Evolutionary conservation across 2,797 vertebrate genomes (phyloP), one percentile per base, ranked within the genome.

Genomic region (Pantherophis alleghaniensis): DNA sequence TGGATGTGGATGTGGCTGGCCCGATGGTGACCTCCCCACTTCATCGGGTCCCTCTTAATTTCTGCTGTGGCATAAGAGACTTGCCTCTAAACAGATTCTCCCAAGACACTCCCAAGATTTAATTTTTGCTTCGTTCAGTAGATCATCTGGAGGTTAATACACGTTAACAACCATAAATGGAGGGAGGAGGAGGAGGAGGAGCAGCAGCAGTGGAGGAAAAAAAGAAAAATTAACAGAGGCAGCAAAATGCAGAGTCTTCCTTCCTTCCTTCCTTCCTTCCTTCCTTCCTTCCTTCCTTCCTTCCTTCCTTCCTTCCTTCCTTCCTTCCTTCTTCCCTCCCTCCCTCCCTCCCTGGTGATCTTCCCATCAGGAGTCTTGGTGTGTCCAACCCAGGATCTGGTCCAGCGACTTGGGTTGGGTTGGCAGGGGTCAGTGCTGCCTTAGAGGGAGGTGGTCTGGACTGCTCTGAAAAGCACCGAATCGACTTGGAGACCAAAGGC

Each of bases 81-180:
- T 59, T 79, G 91, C 0, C 90, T 92, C 89, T 87, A 59, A 42
- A 88, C 47, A 90, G 18, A 74, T 42, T 90, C 86, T 93, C 86
- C 56, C 1, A 5, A 90, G 90, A 90, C 53, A 57, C 79, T 87
- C 55, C 37, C 51, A 53, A 53, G 51, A 28, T 93, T 59, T 47
- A 93, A 86, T 89, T 14, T 94, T 94, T 94, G 11, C 47, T 83
- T 47, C 9, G 37, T 51, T 56, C 59, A 69, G 0, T 92, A 90
- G 86, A 91, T 93, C 88, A 92, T 57, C 63, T 4, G 32, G 66
- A 63, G 89, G 90, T 88, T 94, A 94, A 95, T 95, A 92, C 55
- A 90, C 93, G 94, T 26, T 90, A 95, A 28, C 59, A 37, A 94
- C 28, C 91, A 93, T 74, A 92, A 93, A 87, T 26, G 59, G 37